Conservation (phyloP, 1,140 invertebrate species). For the Sitobion miscanthi region DNA sequence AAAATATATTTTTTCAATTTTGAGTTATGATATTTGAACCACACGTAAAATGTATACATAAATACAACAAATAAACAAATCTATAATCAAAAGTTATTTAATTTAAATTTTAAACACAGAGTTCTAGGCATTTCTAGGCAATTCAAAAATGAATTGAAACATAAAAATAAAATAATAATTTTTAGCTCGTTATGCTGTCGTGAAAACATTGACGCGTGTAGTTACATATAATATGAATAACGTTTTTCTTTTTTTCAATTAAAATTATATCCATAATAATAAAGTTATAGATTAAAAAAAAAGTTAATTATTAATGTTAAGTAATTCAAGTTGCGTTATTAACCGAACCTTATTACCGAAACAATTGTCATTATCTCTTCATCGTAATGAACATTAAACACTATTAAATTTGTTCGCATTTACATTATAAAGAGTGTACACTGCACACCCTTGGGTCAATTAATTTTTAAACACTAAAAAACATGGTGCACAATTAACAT, state of each 20-base stretch:
- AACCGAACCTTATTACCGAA: not conserved
- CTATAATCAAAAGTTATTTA: not conserved
- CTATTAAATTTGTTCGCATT: not conserved
- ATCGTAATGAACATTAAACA: not conserved
- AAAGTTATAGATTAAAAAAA: not conserved
- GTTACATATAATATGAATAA: not conserved
- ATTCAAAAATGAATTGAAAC: not conserved
- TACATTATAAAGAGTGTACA: not conserved
- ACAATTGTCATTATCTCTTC: not conserved
- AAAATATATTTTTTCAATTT: not conserved
- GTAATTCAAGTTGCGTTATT: slow-evolving; percentile 1
- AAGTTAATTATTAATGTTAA: slow-evolving; percentile 1
- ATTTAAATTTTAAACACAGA: not conserved
- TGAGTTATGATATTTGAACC: not conserved
- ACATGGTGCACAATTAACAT: not conserved
- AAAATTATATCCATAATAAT: not conserved
- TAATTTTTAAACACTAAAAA: slow-evolving; percentile 26
- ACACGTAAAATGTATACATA: not conserved
- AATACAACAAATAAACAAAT: not conserved
- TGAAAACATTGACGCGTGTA: not conserved
- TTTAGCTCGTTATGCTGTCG: not conserved
- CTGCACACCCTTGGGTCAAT: not conserved
- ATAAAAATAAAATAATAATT: not conserved
- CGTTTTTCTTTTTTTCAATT: not conserved
- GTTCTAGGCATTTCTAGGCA: not conserved